Conservation (phyloP, 92 coral and sea anemone species). For the Muricea muricata region DNA sequence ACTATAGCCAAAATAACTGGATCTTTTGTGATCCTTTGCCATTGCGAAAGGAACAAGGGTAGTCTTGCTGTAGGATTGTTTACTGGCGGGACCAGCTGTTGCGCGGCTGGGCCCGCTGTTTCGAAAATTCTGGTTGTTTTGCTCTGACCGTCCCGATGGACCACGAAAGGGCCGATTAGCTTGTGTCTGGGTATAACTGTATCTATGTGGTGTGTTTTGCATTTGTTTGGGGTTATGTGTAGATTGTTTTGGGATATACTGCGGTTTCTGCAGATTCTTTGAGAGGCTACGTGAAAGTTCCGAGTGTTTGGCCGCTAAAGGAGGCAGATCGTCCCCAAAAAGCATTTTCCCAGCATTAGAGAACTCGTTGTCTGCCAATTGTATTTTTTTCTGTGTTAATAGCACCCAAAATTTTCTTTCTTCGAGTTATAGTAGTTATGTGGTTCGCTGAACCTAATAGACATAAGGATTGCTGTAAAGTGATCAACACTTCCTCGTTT, state of each 20-base stretch:
- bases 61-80: slow-evolving; percentile 4
- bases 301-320: slow-evolving; percentile 52
- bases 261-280: slow-evolving; percentile 38
- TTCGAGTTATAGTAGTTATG: slow-evolving; percentile 22
- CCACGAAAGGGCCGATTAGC: slow-evolving; percentile 11
- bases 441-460: slow-evolving; percentile 42
- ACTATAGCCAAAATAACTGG: slow-evolving; percentile 46
- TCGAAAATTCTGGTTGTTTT: background rate
- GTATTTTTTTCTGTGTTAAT: slow-evolving; percentile 22
- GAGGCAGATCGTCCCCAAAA: slow-evolving; percentile 54
- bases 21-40: slow-evolving; percentile 63
- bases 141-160: slow-evolving; percentile 19
- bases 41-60: slow-evolving; percentile 11
- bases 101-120: too few species aligned
- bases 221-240: background rate
- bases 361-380: slow-evolving; percentile 52
- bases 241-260: background rate
- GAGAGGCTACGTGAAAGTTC: too few species aligned
- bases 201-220: background rate
- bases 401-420: slow-evolving; percentile 45
- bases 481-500: slow-evolving; percentile 25
- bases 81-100: slow-evolving; percentile 40
- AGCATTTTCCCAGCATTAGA: slow-evolving; percentile 56
- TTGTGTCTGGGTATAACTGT: background rate
- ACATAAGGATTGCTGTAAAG: slow-evolving; percentile 39